Evolutionary conservation across 2,113 vertebrate species (phyloP), one percentile per base, ranked within the genome.

Genomic region (Micromys minutus): DNA sequence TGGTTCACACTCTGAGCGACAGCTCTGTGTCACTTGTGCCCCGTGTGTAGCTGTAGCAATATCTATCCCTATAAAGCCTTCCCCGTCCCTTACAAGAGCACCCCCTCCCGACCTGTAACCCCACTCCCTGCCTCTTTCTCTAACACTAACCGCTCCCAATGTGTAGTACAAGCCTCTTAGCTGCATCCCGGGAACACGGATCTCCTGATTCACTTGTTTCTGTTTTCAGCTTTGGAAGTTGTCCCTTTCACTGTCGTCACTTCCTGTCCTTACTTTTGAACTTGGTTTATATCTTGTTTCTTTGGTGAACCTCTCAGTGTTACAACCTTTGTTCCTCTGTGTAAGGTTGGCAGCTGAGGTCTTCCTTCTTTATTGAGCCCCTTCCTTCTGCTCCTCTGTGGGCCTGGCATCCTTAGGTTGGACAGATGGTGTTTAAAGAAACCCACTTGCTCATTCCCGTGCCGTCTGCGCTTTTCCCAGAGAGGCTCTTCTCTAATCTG

Each of bases 161-260:
- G 31, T 34, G 31, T 47, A 4, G 3, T 7, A 19, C 29, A 50
- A 77, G 75, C 29, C 47, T 9, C 45, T 2, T 0, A 17, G 1
- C 16, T 36, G 47, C 47, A 50, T 52, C 77, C 67, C 52, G 36
- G 52, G 39, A 17, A 36, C 39, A 36, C 7, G 19, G 45, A 9
- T 45, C 31, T 59, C 12, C 47, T 31, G 12, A 21, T 42, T 55
- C 67, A 55, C 12, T 12, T 17, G 36, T 74, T 75, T 86, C 39
- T 36, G 9, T 52, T 86, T 63, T 12, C 36, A 36, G 47, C 12
- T n/a, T 81, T 36, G 24, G 79, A 10, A 39, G 55, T 57, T 57
- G 36, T n/a, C 6, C 6, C 5, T 5, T 7, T 55, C 47, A 2
- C 3, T 0, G 16, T 34, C 1, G 7, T 34, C 13, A 0, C n/a